Base-by-base conservation (phyloP, 2,888 invertebrate genomes). In the Gymnoscelis rufifasciata region DNA sequence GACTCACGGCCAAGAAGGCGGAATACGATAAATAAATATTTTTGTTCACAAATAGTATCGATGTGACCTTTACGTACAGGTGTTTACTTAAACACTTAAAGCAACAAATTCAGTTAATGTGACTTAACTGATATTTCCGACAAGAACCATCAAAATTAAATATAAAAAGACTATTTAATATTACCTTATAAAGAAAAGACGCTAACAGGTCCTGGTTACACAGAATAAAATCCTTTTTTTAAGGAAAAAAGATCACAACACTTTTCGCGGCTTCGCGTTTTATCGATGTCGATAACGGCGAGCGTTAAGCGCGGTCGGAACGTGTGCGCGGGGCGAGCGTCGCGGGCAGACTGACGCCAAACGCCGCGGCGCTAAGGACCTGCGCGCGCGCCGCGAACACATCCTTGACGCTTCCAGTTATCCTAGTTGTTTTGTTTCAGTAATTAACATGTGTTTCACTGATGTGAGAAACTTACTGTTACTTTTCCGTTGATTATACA, bases 381-480 rank as follows among this genome's bases (percentile, higher is more conserved):
- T 8, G 26, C 31, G 58, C 56, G 3, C 57, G 52, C 47, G 47
- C 15, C 15, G 33, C 5, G 10, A n/a, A n/a, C n/a, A n/a, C 56
- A 57, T 52, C 52, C 52, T 54, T 54, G 76, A 78, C 76, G 72
- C 76, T 74, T 73, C 68, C 64, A 81, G 80, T 73, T 74, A 75
- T 78, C 75, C 77, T 63, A 69, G 52, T 58, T 59, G 54, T 23
- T 44, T 48, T 47, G 43, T 56, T 61, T 56, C 53, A 36, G 30
- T 47, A n/a, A n/a, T 47, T 37, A 26, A 41, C 24, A 19, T 19
- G 5, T 19, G 19, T 19, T 19, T n/a, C n/a, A n/a, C n/a, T n/a
- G n/a, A n/a, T n/a, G n/a, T n/a, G n/a, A n/a, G n/a, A n/a, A n/a
- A n/a, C n/a, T n/a, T n/a, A n/a, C n/a, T n/a, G n/a, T n/a, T n/a